These are phyloP conservation scores for Cataglyphis livida DNA, from an alignment of 2,888 invertebrate genomes.

Conservation along the genomic window DNA sequence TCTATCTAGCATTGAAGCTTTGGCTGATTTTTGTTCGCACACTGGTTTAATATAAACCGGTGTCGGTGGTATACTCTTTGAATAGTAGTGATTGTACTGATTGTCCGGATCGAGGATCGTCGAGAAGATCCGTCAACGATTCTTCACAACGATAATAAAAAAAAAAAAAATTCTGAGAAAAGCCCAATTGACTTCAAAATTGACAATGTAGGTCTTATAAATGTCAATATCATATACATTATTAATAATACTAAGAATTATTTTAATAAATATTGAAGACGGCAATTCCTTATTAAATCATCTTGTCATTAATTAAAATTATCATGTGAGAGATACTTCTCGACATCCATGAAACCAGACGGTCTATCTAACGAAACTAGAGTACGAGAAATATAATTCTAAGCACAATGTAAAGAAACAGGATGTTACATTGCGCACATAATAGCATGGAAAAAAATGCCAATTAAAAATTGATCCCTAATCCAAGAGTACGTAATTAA, in stretches of 20 bases:
- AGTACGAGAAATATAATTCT: constrained; percentile 29
- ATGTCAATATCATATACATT: background rate
- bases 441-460: background rate
- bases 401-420: background rate
- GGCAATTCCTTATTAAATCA: background rate
- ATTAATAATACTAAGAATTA: background rate
- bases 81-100: constrained; percentile 21
- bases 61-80: constrained; percentile 42
- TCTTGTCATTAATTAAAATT: background rate
- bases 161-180: background rate
- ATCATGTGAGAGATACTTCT: constrained; percentile 19
- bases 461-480: constrained; percentile 8
- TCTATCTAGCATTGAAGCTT: constrained; percentile 45
- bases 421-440: background rate
- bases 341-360: constrained; percentile 18
- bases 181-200: constrained; percentile 34
- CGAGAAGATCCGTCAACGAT: background rate
- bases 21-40: constrained; percentile 39
- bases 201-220: constrained; percentile 14
- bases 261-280: background rate
- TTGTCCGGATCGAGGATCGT: constrained; percentile 33
- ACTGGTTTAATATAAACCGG: constrained; percentile 81
- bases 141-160: background rate
- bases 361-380: constrained; percentile 18
- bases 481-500: background rate